Conservation (phyloP, 1,140 invertebrate genomes). For the Heliconius eleuchia region DNA sequence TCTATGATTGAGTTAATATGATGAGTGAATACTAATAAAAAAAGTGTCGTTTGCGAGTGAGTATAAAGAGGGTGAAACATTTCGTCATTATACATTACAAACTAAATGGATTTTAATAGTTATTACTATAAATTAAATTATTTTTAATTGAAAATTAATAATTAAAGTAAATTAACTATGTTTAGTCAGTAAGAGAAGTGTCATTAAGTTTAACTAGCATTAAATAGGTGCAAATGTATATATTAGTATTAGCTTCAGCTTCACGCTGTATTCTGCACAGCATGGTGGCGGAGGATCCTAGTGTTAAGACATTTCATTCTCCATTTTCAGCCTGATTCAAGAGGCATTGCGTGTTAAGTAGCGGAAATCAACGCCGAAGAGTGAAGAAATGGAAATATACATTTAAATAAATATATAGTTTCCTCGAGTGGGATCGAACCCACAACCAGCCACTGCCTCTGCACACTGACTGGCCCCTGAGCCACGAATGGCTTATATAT, state of each 20-base stretch:
- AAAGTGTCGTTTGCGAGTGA: not conserved
- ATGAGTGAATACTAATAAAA: not conserved
- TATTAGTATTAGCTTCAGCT: not conserved
- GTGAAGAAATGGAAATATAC: no score
- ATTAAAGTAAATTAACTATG: not conserved
- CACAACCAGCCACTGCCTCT: no score
- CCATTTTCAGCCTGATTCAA: no score
- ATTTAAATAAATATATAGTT: no score
- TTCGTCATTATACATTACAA: not conserved
- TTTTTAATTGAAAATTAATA: not conserved
- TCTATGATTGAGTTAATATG: constrained; percentile 37
- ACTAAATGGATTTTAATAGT: not conserved
- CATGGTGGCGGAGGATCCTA: no score
- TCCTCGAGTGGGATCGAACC: no score
- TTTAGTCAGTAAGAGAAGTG: not conserved
- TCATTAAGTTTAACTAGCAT: not conserved
- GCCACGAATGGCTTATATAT: not conserved
- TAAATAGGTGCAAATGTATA: not conserved
- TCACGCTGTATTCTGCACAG: no score
- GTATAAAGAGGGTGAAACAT: not conserved
- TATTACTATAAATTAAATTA: not conserved
- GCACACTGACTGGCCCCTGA: no score
- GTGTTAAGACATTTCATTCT: no score
- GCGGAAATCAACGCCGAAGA: no score
- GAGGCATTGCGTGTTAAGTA: no score